Evolutionary conservation across 92 coral and sea anemone species (phyloP).

Genomic region (Scolanthus callimorphus): DNA sequence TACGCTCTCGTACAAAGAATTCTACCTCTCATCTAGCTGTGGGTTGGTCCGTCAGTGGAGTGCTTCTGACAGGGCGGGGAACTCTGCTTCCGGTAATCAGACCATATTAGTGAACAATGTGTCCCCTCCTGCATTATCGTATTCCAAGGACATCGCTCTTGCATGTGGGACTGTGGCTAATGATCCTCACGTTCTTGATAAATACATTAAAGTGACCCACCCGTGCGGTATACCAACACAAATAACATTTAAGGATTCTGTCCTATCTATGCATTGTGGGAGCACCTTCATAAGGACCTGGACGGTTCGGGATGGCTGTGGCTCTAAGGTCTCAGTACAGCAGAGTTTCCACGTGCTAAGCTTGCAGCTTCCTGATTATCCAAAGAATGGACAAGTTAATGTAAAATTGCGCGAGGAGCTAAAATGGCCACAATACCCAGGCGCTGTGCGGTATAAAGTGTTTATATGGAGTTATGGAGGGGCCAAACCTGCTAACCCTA

Average conservation of each 20-base stretch:
- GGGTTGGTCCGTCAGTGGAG: constrained; percentile 51
- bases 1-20: constrained; percentile 31
- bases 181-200: constrained; percentile 41
- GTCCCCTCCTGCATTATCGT: constrained; percentile 17
- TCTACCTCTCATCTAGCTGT: constrained; percentile 33
- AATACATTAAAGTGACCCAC: constrained; percentile 56
- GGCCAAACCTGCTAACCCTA: constrained; percentile 49
- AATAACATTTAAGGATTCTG: constrained; percentile 50
- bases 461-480: constrained; percentile 50
- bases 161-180: constrained; percentile 55
- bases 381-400: constrained; percentile 58
- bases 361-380: constrained; percentile 73
- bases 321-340: constrained; percentile 20
- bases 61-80: constrained; percentile 63
- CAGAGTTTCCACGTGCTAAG: constrained; percentile 46
- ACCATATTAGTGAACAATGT: constrained; percentile 10
- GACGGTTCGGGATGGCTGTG: constrained; percentile 65
- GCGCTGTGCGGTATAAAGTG: constrained; percentile 48
- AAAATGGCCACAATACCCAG: constrained; percentile 78
- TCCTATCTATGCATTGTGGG: constrained; percentile 45
- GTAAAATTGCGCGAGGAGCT: constrained; percentile 50
- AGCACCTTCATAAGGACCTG: constrained; percentile 61
- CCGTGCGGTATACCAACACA: constrained; percentile 59
- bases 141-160: constrained; percentile 17
- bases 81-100: constrained; percentile 48